phyloP scores from a whole-genome alignment of 2,888 invertebrate genomes.

The Xylocampa areola region DNA sequence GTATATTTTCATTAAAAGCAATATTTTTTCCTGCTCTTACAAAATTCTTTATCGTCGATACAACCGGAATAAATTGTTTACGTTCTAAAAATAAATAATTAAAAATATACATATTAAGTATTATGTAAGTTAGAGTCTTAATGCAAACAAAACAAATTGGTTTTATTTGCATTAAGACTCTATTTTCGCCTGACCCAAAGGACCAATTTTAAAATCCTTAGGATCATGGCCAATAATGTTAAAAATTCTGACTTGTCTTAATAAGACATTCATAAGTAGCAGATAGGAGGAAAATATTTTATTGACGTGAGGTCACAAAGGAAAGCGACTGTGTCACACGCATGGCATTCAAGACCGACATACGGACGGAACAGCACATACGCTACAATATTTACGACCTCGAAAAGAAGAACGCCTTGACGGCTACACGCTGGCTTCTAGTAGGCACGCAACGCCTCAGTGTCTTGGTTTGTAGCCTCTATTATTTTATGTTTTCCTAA shows the following conservation, averaged over 20 bases:
- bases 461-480: constrained; percentile 38
- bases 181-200: constrained; percentile 4
- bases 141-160: background rate
- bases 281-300: constrained; percentile 31
- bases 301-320: constrained; percentile 35
- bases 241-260: constrained; percentile 12
- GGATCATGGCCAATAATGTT: constrained; percentile 4
- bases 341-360: constrained; percentile 29
- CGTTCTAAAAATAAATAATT: background rate
- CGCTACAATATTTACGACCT: constrained; percentile 52
- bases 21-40: background rate
- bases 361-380: constrained; percentile 41
- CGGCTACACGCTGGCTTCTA: constrained; percentile 46
- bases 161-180: too few relatives aligned
- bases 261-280: constrained; percentile 23
- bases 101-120: background rate
- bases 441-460: constrained; percentile 47
- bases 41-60: background rate
- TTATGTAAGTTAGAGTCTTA: too few relatives aligned
- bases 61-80: background rate
- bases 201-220: constrained; percentile 1
- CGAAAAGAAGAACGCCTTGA: constrained; percentile 61
- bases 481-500: constrained; percentile 49
- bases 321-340: constrained; percentile 44
- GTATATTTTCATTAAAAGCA: too few relatives aligned